A percentile compares a stretch with the other conserved stretches of the same genome.
These are phyloP conservation scores for Dichetophora obliterata DNA, from an alignment of 2,888 invertebrate genomes.

Conservation along the genomic window DNA sequence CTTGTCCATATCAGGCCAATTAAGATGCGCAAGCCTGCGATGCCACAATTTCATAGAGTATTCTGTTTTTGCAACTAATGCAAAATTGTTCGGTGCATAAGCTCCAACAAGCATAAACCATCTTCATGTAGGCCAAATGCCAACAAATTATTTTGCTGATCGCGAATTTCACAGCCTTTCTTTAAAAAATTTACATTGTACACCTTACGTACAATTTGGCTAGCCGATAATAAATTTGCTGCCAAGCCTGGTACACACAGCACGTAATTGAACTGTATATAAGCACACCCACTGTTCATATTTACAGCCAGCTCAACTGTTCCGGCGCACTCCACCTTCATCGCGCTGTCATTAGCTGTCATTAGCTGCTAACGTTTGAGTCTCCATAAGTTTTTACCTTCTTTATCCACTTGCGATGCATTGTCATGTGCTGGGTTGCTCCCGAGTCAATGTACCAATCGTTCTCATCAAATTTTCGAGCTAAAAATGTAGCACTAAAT, in stretches of 20 bases:
- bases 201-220: slow-evolving; percentile 37
- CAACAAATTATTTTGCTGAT: slow-evolving; percentile 15
- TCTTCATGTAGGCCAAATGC: slow-evolving; percentile 6
- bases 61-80: background rate
- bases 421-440: no score
- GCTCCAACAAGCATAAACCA: background rate
- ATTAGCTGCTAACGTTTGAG: no score
- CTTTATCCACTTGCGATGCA: no score
- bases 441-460: no score
- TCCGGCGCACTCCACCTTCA: slow-evolving; percentile 32
- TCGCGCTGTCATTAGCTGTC: slow-evolving; percentile 42
- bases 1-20: background rate
- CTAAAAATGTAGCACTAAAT: no score
- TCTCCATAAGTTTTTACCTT: no score
- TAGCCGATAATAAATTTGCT: slow-evolving; percentile 48
- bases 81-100: background rate
- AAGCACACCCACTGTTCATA: slow-evolving; percentile 18
- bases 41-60: no score
- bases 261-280: slow-evolving; percentile 40
- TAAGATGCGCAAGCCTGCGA: slow-evolving; percentile 9
- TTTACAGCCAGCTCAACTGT: slow-evolving; percentile 37
- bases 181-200: background rate
- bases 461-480: no score
- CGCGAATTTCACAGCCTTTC: slow-evolving; percentile 12
- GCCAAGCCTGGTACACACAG: slow-evolving; percentile 45